Conservation (phyloP, 2,113 vertebrate genomes). For the Agapornis roseicollis region DNA sequence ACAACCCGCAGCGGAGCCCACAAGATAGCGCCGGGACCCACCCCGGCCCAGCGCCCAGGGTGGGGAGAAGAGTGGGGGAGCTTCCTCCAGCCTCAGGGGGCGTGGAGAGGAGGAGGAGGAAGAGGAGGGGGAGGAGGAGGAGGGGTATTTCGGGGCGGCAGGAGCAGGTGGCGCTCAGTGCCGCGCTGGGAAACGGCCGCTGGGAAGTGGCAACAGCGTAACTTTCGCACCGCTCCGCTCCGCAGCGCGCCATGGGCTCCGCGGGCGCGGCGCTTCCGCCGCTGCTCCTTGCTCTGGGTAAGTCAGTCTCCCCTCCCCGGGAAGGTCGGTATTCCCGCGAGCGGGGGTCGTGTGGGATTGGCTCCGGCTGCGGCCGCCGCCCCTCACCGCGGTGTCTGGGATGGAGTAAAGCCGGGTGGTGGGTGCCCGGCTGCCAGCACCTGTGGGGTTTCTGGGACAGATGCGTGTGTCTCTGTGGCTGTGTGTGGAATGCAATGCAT, state of each 20-base stretch:
- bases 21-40: accelerated
- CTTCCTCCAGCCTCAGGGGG: not conserved
- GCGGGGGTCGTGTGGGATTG: too few species aligned
- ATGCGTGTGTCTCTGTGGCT: not conserved
- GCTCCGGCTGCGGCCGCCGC: not conserved
- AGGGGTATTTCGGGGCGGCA: not conserved
- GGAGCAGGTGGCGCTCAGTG: conserved; percentile 46
- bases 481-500: accelerated
- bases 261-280: not conserved
- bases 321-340: too few species aligned
- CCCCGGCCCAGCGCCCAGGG: not conserved
- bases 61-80: accelerated
- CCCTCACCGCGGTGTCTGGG: not conserved
- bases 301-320: not conserved
- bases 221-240: too few species aligned
- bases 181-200: not conserved
- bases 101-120: not conserved
- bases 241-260: not conserved
- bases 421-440: too few species aligned
- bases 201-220: accelerated
- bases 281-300: not conserved
- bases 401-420: not conserved
- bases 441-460: accelerated
- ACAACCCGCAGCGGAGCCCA: accelerated
- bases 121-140: not conserved